A percentile compares a stretch with the other conserved stretches of the same genome.
phyloP scores from a whole-genome alignment of 2,113 vertebrate genomes.

The Ranitomeya variabilis region DNA sequence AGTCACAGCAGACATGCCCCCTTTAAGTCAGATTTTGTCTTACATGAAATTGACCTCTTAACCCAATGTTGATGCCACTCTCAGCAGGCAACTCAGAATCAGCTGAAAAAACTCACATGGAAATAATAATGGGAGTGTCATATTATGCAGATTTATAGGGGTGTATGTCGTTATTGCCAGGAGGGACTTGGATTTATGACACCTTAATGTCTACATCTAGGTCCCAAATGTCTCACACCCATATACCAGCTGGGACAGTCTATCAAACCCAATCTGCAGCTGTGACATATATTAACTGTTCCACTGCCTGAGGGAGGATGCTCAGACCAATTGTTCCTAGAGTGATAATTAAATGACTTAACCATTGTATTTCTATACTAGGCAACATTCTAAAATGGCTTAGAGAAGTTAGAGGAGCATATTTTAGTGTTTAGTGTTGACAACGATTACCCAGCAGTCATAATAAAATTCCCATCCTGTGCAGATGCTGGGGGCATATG shows the following conservation, averaged over 20 bases:
- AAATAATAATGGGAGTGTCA: slow-evolving; percentile 20
- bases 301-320: slow-evolving; percentile 7
- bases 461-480: background rate
- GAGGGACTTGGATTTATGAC: slow-evolving; percentile 47
- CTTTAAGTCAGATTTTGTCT: background rate
- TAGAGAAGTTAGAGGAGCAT: background rate
- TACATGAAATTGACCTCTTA: slow-evolving; percentile 14
- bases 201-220: slow-evolving; percentile 52
- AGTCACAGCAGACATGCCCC: background rate
- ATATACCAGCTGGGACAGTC: slow-evolving; percentile 54
- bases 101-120: background rate
- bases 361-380: background rate
- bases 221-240: slow-evolving; percentile 39
- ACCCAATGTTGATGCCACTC: slow-evolving; percentile 22
- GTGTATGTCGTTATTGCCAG: slow-evolving; percentile 43
- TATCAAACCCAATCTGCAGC: slow-evolving; percentile 39
- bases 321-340: background rate
- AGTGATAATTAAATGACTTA: background rate
- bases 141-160: slow-evolving; percentile 51
- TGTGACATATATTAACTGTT: slow-evolving; percentile 51
- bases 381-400: background rate
- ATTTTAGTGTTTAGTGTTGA: background rate
- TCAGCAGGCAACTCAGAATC: slow-evolving; percentile 29
- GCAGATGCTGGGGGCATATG: background rate
- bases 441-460: background rate